Conservation (phyloP, 2,888 invertebrate genomes). For the Prosopocoilus inquinatus region DNA sequence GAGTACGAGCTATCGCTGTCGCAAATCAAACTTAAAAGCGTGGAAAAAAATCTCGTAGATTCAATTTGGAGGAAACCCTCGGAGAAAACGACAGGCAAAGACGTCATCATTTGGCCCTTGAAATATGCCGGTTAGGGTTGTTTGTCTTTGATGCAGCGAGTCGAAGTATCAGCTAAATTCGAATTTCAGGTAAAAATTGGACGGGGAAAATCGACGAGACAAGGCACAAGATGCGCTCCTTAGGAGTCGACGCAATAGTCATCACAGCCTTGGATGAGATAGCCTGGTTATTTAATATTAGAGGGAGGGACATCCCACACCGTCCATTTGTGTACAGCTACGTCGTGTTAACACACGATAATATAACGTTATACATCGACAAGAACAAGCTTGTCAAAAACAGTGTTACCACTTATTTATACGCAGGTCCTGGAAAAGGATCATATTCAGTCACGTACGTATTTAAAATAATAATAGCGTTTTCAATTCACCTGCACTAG, state of each 20-base stretch:
- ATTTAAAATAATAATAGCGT: too few species aligned
- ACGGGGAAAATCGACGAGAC: slow-evolving; percentile 70
- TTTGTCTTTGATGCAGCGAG: too few species aligned
- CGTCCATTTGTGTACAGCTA: slow-evolving; percentile 80
- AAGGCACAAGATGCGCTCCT: slow-evolving; percentile 60
- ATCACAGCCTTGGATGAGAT: slow-evolving; percentile 85
- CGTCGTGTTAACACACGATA: slow-evolving; percentile 63
- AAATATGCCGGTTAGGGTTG: slow-evolving; percentile 54
- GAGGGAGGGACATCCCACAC: slow-evolving; percentile 80
- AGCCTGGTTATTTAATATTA: slow-evolving; percentile 84
- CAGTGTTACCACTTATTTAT: slow-evolving; percentile 50
- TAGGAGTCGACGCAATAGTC: slow-evolving; percentile 72
- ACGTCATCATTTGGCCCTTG: slow-evolving; percentile 51
- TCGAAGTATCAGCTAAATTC: not conserved
- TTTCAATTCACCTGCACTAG: too few species aligned
- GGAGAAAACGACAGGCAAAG: slow-evolving; percentile 46
- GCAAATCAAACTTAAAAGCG: slow-evolving; percentile 55
- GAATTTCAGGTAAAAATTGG: slow-evolving; percentile 63
- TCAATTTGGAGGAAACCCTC: slow-evolving; percentile 62
- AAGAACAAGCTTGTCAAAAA: slow-evolving; percentile 57
- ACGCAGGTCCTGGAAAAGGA: slow-evolving; percentile 59
- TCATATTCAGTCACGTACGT: slow-evolving; percentile 64
- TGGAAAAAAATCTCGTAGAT: slow-evolving; percentile 72
- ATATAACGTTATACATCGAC: slow-evolving; percentile 70
- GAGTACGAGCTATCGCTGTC: slow-evolving; percentile 55